phyloP scores from a whole-genome alignment of 1,140 invertebrate genomes.

The Pseudomyrmex gracilis region DNA sequence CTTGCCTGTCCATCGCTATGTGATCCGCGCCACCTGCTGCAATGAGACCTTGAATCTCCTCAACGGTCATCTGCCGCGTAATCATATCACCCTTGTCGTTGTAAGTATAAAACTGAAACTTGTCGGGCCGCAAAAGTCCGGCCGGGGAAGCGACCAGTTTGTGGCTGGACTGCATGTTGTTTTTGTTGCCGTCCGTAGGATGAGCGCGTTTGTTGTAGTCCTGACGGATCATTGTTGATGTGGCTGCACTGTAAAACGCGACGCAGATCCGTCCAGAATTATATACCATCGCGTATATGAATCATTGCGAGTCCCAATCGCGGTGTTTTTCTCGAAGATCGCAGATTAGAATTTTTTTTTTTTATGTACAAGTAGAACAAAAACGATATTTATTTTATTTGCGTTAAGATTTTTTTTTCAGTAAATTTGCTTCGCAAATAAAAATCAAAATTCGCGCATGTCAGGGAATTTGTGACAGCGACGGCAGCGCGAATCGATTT shows the following conservation, averaged over 20 bases:
- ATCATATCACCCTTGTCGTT: conserved; percentile 92
- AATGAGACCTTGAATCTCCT: conserved; percentile 93
- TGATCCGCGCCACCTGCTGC: conserved; percentile 90
- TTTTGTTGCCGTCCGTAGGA: conserved; percentile 83
- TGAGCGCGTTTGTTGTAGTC: conserved; percentile 35
- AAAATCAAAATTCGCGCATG: neutral
- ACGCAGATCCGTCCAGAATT: neutral
- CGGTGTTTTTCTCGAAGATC: neutral
- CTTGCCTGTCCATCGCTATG: conserved; percentile 77
- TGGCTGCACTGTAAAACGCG: conserved; percentile 84
- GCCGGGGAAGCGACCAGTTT: conserved; percentile 88
- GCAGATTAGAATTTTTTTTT: too few species aligned
- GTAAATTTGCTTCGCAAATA: neutral
- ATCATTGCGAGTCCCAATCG: neutral
- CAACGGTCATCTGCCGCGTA: conserved; percentile 92
- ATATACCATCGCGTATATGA: neutral
- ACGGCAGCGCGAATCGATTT: neutral
- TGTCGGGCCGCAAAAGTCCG: conserved; percentile 90
- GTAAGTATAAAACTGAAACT: conserved; percentile 94
- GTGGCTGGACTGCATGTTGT: conserved; percentile 45
- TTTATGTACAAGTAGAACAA: too few species aligned
- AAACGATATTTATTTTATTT: too few species aligned
- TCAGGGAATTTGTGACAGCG: neutral
- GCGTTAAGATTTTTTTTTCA: neutral
- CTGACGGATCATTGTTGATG: conserved; percentile 86